Evolutionary conservation across 2,797 vertebrate species (phyloP).

Genomic region (Threskiornis aethiopicus): DNA sequence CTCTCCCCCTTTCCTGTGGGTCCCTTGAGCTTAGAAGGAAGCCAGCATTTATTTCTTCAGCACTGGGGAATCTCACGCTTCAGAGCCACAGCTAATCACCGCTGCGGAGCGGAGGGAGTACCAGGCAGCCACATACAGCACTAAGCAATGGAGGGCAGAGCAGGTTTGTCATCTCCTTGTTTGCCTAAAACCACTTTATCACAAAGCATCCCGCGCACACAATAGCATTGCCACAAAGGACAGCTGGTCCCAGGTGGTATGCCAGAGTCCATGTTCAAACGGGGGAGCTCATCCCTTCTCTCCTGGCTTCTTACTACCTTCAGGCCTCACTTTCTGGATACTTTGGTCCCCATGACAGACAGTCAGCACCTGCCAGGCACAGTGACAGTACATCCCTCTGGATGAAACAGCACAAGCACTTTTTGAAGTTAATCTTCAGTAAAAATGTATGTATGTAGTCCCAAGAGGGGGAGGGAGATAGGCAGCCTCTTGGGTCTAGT

Average conservation of each 20-base stretch:
- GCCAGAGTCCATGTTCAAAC: background rate
- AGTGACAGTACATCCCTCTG: background rate
- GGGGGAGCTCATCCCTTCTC: background rate
- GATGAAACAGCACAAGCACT: background rate
- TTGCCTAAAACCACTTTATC: background rate
- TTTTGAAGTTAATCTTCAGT: conserved; percentile 6
- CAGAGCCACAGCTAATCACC: background rate
- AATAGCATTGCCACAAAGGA: background rate
- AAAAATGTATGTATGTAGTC: conserved; percentile 3
- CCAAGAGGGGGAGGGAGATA: background rate
- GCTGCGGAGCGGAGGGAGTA: background rate
- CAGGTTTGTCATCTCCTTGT: background rate
- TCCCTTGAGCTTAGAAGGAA: background rate
- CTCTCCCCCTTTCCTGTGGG: background rate
- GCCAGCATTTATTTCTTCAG: background rate
- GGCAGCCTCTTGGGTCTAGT: background rate
- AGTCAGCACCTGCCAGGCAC: background rate
- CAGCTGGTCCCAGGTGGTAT: background rate
- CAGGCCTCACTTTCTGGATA: background rate
- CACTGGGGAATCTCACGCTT: accelerated
- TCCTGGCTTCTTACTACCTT: background rate
- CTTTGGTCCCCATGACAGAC: background rate
- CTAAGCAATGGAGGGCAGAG: background rate
- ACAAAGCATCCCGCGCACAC: background rate
- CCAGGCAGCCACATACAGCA: background rate